Evolutionary conservation across 2,113 vertebrate genomes (phyloP), one percentile per base, ranked within the genome.

Genomic region (Colossoma macropomum): DNA sequence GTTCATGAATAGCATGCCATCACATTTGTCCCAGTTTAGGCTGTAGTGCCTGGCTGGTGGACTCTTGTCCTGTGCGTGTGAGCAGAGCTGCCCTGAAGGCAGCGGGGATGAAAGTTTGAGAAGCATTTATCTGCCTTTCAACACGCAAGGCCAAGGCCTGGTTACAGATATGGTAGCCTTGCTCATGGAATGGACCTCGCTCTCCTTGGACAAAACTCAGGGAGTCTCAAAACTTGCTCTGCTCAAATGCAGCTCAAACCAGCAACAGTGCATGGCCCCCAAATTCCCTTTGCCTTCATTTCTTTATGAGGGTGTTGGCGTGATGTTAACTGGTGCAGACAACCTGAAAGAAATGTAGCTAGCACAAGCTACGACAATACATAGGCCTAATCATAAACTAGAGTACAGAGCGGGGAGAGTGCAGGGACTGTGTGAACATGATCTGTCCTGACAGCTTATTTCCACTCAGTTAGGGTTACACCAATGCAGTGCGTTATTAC

Each of bases 141-240:
- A 88, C 87, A 91, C 87, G 77, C 89, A 89, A 89, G 90, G 90
- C 89, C 93, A 93, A 91, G 91, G 92, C 88, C 91, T 90, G 85
- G 89, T 90, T 88, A 85, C 89, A 92, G 93, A 93, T 94, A 93
- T 88, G 92, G 92, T 91, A 93, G 88, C 90, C 91, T 92, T 88
- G 89, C 83, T 88, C 32, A 65, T 85, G 88, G 86, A 91, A 91
- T 86, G 86, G 87, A 92, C 92, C 90, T 88, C 77, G 87, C 88
- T 91, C 90, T 91, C 90, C 89, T 88, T 85, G 85, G 90, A 90
- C 88, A 77, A 68, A 45, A 88, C 86, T 87, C 89, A 88, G 87
- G 41, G 84, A 86, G 63, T 89, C 79, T 90, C 85, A 83, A 91
- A 90, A 89, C 65, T 80, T 74, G 83, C 84, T 89, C 87, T 75